Base-by-base conservation (phyloP, 2,113 vertebrate species). In the Hiodon tergisus region DNA sequence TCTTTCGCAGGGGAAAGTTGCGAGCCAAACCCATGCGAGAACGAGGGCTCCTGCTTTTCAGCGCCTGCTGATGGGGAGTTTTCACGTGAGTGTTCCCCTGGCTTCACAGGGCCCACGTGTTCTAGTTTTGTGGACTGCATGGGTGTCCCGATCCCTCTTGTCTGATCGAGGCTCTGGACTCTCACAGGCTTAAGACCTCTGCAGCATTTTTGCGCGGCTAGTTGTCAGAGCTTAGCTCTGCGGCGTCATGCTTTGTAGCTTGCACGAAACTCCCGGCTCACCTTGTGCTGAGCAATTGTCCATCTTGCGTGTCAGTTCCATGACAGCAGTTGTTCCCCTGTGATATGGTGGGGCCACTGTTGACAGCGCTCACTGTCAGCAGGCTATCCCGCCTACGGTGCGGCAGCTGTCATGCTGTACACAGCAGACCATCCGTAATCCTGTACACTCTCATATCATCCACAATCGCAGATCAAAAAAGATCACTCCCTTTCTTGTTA, bases 61-160 rank as follows among this genome's bases (percentile, higher is more conserved):
- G 66, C 69, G 57, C 74, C 77, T 69, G 72, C 77, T 17, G 78
- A 78, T 74, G 69, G 85, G 80, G 70, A 62, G 55, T 79, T 80
- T 75, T 79, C 80, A 79, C 80, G 77, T 78, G 76, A 83, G 73
- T 83, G 77, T 83, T 74, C 72, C 52, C 48, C 60, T 55, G 70
- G 71, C 69, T 84, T 83, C 69, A 57, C 78, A 76, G 75, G 68
- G 55, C 71, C 53, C 70, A 73, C 69, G 78, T 81, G 77, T 62
- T 68, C 59, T 76, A 48, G 66, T 63, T 71, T 67, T 79, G n/a
- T 69, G 80, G 70, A 78, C 72, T 1, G 31, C 31, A 79, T 78
- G 71, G 67, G 76, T 76, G 79, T 80, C 31, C 31, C 31, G 31
- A 31, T 31, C 31, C 31, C 31, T 31, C 31, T 31, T 2, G 31